Base-by-base conservation (phyloP, 92 coral and sea anemone species). In the Zoanthus solanderi region DNA sequence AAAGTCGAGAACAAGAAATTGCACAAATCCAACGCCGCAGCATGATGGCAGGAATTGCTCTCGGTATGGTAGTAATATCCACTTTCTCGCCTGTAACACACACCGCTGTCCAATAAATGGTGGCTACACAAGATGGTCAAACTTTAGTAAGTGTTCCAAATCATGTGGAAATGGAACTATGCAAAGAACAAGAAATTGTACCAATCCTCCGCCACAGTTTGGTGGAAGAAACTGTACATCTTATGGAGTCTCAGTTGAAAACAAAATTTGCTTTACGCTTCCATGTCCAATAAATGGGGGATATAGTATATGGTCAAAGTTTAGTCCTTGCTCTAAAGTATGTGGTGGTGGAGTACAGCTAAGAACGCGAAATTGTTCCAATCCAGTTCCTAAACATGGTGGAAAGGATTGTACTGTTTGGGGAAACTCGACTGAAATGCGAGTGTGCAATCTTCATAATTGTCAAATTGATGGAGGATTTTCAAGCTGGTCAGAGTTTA, bases 41-140 rank as follows among this genome's bases (percentile, higher is more conserved):
- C 84, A 89, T n/a, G 93, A 94, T 30, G 98, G 98, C 13, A 71
- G 60, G 45, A 88, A 88, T 58, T 96, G 99, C 83, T 72, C 90
- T 37, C 88, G 54, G 15, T 52, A 93, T 6, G 99, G 99, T 13
- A 92, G 93, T 30, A 72, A 79, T 13, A 18, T 14, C 32, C 90
- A 93, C 47, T 63, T 83, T 44, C 78, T 8, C 34, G 29, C 72
- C 6, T 96, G 99, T 72, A 91, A 90, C 74, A 83, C 72, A 14
- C 67, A 88, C 8, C 87, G 78, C 47, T 96, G 99, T 23, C 98
- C 98, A 14, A 88, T 94, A 72, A 86, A 94, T 52, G 98, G 98
- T 6, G 93, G 90, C 1, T 96, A 94, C 76, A 63, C 93, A 8
- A 37, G 83, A 9, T 96, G 98, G 98, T 90, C 94, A 6, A 78